Evolutionary conservation across 2,797 vertebrate species (phyloP).

Genomic region (Xenops minutus): DNA sequence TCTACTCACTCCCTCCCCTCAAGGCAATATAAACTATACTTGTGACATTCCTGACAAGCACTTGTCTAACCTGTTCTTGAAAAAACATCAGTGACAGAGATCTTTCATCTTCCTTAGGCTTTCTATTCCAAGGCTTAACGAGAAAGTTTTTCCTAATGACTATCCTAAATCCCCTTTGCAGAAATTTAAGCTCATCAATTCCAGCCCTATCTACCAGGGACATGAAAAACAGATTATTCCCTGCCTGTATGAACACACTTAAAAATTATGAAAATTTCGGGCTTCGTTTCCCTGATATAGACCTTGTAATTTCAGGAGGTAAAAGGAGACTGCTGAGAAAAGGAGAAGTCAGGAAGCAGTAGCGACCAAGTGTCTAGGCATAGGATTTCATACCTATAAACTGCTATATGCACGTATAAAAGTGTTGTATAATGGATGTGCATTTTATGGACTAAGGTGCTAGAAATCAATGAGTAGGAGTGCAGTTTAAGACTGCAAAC

Average conservation of each 20-base stretch:
- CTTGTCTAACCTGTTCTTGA: slow-evolving; percentile 21
- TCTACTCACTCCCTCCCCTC: background rate
- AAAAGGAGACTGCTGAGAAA: background rate
- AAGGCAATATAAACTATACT: background rate
- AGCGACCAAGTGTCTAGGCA: background rate
- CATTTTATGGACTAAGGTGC: background rate
- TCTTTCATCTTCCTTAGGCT: background rate
- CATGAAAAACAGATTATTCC: background rate
- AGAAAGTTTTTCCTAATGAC: slow-evolving; percentile 42
- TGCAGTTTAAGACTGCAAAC: background rate
- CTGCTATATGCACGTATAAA: background rate
- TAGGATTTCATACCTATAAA: background rate
- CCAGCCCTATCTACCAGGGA: slow-evolving; percentile 1
- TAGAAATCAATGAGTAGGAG: background rate
- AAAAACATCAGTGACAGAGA: background rate
- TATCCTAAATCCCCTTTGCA: slow-evolving; percentile 27
- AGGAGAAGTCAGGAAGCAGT: background rate
- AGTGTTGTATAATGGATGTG: background rate
- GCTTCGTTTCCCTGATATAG: background rate
- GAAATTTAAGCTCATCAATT: slow-evolving; percentile 40
- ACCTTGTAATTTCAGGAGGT: background rate
- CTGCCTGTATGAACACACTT: background rate
- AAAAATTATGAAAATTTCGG: slow-evolving; percentile 30
- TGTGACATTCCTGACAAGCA: background rate
- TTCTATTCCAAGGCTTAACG: background rate